These are phyloP conservation scores for Synanthedon formicaeformis DNA, from an alignment of 2,888 invertebrate species.

Conservation along the genomic window DNA sequence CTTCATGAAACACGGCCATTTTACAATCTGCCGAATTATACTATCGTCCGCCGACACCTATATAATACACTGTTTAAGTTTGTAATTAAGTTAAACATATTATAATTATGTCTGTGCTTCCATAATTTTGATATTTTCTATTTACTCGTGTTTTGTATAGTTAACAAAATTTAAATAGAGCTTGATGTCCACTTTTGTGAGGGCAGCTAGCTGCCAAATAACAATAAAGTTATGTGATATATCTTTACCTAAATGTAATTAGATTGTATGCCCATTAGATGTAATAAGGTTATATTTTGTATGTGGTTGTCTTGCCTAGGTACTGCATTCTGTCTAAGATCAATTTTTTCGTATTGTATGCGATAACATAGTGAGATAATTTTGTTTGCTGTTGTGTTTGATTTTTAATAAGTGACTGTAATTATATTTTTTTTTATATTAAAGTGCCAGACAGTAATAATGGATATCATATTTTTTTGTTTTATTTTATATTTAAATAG, in stretches of 20 bases:
- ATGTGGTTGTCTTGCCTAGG: no score
- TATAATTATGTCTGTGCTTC: conserved; percentile 18
- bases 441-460: conserved; percentile 54
- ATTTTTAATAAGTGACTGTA: conserved; percentile 30
- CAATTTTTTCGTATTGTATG: not conserved
- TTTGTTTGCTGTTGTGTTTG: conserved; percentile 2
- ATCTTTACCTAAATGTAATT: not conserved
- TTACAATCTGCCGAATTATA: not conserved
- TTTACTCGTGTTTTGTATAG: not conserved
- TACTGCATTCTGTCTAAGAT: no score
- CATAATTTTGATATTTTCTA: conserved; percentile 13
- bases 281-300: no score
- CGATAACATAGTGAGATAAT: conserved; percentile 30
- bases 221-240: not conserved
- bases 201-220: conserved; percentile 2
- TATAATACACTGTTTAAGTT: no score
- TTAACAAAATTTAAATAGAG: not conserved
- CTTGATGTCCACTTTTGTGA: not conserved
- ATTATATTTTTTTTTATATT: conserved; percentile 39
- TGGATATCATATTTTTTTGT: conserved; percentile 12
- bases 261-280: no score
- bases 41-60: no score
- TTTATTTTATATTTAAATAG: not conserved
- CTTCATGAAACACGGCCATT: not conserved
- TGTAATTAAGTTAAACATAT: not conserved